These are phyloP conservation scores for Pristionchus exspectatus DNA, from an alignment of 2,888 invertebrate genomes.

Conservation along the genomic window DNA sequence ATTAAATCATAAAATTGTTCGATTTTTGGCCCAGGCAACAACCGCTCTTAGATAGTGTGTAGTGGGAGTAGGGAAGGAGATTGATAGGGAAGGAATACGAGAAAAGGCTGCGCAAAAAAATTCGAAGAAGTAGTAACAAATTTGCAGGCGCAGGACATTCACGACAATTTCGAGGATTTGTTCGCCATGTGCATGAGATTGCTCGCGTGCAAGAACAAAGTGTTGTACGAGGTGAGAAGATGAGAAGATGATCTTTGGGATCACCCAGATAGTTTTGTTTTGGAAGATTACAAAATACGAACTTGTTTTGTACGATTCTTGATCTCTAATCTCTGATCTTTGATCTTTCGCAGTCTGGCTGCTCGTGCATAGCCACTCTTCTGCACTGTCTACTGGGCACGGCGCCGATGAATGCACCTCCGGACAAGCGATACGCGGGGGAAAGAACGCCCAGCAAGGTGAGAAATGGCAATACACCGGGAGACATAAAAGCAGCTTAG, in stretches of 20 bases:
- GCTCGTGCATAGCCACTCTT: neutral
- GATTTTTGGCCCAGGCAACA: no score
- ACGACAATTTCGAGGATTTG: conserved; percentile 59
- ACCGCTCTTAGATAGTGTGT: no score
- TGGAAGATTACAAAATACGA: no score
- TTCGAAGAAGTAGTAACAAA: no score
- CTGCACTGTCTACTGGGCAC: conserved; percentile 18
- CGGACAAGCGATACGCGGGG: neutral
- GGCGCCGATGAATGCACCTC: neutral
- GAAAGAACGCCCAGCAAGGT: conserved; percentile 38
- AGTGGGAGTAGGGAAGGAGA: no score
- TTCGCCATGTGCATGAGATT: conserved; percentile 58
- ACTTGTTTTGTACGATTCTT: no score
- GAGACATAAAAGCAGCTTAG: no score
- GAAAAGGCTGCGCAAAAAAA: no score
- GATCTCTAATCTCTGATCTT: neutral
- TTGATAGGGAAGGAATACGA: no score
- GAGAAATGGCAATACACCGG: no score
- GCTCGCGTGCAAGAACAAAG: conserved; percentile 58
- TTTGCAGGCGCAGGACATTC: conserved; percentile 12
- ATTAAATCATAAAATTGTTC: no score
- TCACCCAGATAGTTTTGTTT: no score
- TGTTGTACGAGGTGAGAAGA: conserved; percentile 60
- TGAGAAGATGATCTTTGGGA: neutral
- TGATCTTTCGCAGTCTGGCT: conserved; percentile 3